These are phyloP conservation scores for Erebia epiphron DNA, from an alignment of 2,888 invertebrate genomes.

Conservation along the genomic window DNA sequence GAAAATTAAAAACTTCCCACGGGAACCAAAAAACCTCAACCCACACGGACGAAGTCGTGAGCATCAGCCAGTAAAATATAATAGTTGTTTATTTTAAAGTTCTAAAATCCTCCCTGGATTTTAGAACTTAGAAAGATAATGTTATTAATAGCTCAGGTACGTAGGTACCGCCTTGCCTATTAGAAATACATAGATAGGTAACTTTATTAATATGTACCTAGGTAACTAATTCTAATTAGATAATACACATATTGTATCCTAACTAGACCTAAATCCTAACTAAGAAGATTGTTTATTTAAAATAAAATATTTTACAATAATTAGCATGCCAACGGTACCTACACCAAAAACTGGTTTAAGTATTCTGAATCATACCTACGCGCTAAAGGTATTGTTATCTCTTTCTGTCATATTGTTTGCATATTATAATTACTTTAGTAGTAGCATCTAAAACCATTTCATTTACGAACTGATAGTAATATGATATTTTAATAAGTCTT, in stretches of 20 bases:
- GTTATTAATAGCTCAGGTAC: not conserved
- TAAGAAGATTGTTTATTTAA: not conserved
- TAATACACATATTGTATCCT: not conserved
- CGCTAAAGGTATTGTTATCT: slow-evolving; percentile 60
- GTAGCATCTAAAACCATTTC: slow-evolving; percentile 8
- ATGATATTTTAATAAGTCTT: slow-evolving; percentile 17
- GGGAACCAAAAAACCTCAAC: too few species aligned
- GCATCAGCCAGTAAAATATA: too few species aligned
- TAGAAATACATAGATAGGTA: not conserved
- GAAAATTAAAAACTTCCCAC: too few species aligned
- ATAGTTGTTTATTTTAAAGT: too few species aligned
- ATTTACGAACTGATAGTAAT: slow-evolving; percentile 23
- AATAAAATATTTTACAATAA: slow-evolving; percentile 22
- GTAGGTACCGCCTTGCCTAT: not conserved
- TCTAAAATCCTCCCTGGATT: too few species aligned
- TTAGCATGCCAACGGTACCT: slow-evolving; percentile 57
- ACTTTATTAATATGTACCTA: not conserved
- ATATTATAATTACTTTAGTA: slow-evolving; percentile 54
- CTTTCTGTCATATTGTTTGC: slow-evolving; percentile 66
- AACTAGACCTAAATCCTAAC: not conserved
- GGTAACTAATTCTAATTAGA: slow-evolving; percentile 7
- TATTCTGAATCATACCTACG: slow-evolving; percentile 54
- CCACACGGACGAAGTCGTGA: too few species aligned
- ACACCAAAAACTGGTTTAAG: slow-evolving; percentile 64
- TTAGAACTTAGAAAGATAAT: not conserved